Base-by-base conservation (phyloP, 37 sponge, comb jelly and placozoan species). In the Chondrilla cf. caribensis region DNA sequence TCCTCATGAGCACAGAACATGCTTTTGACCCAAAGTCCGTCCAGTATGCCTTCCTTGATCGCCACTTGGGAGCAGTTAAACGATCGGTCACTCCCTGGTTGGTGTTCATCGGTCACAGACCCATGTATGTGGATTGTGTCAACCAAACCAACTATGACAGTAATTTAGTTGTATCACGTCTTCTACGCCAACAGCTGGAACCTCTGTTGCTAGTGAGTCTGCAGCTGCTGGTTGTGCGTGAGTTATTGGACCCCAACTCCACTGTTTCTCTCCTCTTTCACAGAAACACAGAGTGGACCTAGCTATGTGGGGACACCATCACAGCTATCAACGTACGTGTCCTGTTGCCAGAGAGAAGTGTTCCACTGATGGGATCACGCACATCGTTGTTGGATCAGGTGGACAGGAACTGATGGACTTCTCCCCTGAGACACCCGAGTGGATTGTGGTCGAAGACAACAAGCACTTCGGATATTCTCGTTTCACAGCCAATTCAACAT, bases 1-100 rank as follows among this genome's bases (percentile, higher is more conserved):
- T 90, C 17, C 76, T 87, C 83, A 90, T 93, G 90, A 88, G 88
- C 55, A 93, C 94, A 0, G 94, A 93, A 81, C 90, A 90, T 35
- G 85, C 80, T 73, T 90, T 83, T 68, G 33, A 38, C 29, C 42
- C 58, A 6, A 54, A 37, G 25, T 90, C 91, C 17, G 41, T 51
- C 0, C 87, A 88, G 78, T 87, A 87, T 79, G 24, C 57, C 17
- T 90, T 70, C 51, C 86, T 93, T 4, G 86, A 65, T 33, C 32
- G 40, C 25, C 82, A 90, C 77, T 58, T 93, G 21, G 60, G 76
- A 28, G 58, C 77, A 31, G 94, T 93, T 3, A 67, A 93, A 41
- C 79, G 90, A 31, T 70, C 86, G 4, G 58, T 25, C 21, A 93
- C 94, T 35, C 94, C 94, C 6, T 93, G 94, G 94, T 80, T 93